Conservation (phyloP, 1,140 invertebrate species). For the Eueides isabella region DNA sequence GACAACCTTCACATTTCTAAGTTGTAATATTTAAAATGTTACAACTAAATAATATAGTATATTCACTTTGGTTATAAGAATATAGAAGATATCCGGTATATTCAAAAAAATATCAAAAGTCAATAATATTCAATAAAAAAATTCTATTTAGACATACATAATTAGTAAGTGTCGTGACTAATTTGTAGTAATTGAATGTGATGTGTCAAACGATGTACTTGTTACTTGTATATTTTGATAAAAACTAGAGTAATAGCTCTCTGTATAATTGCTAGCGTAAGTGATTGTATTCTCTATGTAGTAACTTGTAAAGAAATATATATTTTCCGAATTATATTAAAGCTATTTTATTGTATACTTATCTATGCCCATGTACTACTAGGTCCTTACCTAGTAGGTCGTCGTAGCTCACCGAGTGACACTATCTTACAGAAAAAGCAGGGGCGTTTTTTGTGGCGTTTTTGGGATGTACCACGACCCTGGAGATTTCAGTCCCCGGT, state of each 20-base stretch:
- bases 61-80: too few species aligned
- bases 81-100: too few species aligned
- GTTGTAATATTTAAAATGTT: neutral
- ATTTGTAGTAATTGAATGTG: constrained; percentile 4
- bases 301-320: constrained; percentile 30
- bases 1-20: neutral
- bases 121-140: neutral
- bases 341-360: neutral
- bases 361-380: neutral
- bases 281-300: constrained; percentile 27
- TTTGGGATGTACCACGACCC: too few species aligned
- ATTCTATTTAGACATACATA: neutral
- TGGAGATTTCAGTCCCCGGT: too few species aligned
- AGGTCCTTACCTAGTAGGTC: too few species aligned
- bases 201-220: neutral
- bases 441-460: too few species aligned
- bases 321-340: constrained; percentile 15
- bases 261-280: constrained; percentile 24
- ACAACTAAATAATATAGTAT: neutral
- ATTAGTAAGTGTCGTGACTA: neutral
- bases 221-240: neutral
- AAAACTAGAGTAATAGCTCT: neutral
- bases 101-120: neutral
- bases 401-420: too few species aligned
- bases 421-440: too few species aligned